phyloP scores from a whole-genome alignment of 2,797 vertebrate genomes.

The Momotus momota region DNA sequence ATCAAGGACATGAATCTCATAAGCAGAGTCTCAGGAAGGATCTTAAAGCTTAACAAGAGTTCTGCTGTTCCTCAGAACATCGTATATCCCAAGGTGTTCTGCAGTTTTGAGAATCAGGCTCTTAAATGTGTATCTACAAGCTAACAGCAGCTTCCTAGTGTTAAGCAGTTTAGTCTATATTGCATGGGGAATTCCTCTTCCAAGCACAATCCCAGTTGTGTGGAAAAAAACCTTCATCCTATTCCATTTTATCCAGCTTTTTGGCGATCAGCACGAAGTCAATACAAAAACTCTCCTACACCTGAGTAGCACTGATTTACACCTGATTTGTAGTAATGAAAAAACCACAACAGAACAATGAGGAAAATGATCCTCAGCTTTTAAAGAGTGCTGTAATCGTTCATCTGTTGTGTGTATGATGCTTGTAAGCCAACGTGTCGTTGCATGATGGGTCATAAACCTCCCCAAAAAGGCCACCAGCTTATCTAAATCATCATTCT shows the following conservation, averaged over 20 bases:
- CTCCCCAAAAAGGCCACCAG: background rate
- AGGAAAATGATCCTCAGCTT: background rate
- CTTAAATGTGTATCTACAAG: background rate
- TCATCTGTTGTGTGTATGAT: fast-evolving
- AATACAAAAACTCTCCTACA: background rate
- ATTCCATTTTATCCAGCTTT: background rate
- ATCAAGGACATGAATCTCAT: background rate
- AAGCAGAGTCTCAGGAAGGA: background rate
- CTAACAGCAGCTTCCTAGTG: background rate
- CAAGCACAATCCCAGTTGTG: background rate
- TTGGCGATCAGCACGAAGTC: background rate
- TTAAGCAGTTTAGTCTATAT: background rate
- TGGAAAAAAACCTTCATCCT: background rate
- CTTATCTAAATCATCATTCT: background rate
- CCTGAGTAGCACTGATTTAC: background rate
- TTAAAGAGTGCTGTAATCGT: background rate
- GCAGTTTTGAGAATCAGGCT: background rate
- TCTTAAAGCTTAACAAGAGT: background rate
- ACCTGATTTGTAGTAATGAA: background rate
- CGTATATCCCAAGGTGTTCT: background rate
- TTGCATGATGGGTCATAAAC: background rate
- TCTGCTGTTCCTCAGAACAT: background rate
- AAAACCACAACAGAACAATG: background rate
- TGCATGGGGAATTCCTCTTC: background rate
- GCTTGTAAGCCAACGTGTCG: background rate